Base-by-base conservation (phyloP, 1,140 invertebrate genomes). In the Monochamus saltuarius region DNA sequence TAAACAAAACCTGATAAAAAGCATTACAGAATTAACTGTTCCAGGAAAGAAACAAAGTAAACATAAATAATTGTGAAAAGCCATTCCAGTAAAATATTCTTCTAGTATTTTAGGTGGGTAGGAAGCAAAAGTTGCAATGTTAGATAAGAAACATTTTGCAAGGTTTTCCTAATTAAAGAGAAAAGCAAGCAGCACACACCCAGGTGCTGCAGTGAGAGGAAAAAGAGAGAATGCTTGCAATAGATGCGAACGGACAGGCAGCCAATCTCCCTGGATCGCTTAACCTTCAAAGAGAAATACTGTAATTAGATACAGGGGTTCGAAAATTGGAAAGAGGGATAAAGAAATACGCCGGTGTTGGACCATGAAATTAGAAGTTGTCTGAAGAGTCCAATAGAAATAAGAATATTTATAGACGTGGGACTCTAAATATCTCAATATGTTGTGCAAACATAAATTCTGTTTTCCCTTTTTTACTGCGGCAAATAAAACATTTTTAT, bases 341-440 rank as follows among this genome's bases (percentile, higher is more conserved):
- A 56, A 56, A 65, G 64, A 64, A 61, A 61, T 46, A 59, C 64
- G 64, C 61, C 66, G 61, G 68, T 70, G 69, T 69, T 62, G 62
- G 68, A 73, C 66, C 71, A 71, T 73, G 71, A 73, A 73, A 73
- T 73, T 73, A 71, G 68, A 66, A 65, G 47, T 62, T 59, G 51
- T 52, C 64, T 59, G 47, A 60, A 62, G 67, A 66, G 66, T 40
- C 66, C 66, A 59, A 72, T 68, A 64, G 63, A 62, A 59, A 57
- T 46, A 61, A 57, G 61, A 53, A 34, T 38, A 39, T 42, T 52
- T 43, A 45, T 42, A 35, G 51, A 19, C 13, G 36, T 38, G 47
- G 57, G 47, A 10, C 6, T 29, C 22, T 34, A 39, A 42, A 42
- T 54, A 55, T 60, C 51, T 55, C 54, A 57, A 57, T 58, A 57